phyloP scores from a whole-genome alignment of 2,113 vertebrate species.

The Myrmecobius fasciatus region DNA sequence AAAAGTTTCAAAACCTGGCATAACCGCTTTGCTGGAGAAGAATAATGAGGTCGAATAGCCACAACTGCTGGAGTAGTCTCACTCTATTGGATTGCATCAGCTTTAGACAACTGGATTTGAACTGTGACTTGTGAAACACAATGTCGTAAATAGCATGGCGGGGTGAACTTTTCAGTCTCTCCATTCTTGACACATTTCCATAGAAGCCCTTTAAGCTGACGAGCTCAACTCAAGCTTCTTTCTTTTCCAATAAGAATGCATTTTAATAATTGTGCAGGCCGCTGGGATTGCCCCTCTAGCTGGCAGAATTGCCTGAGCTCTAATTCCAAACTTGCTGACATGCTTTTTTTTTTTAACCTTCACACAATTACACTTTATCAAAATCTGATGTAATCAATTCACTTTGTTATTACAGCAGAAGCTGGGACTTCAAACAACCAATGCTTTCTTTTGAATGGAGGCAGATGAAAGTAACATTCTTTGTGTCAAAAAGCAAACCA shows the following conservation, averaged over 20 bases:
- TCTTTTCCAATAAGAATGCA: constrained; percentile 19
- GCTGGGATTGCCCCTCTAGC: neutral
- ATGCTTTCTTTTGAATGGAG: neutral
- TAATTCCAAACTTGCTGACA: neutral
- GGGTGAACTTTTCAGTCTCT: constrained; percentile 59
- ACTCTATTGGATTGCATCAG: constrained; percentile 82
- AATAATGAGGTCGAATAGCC: constrained; percentile 80
- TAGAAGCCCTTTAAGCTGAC: constrained; percentile 46
- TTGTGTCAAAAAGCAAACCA: neutral
- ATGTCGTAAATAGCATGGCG: constrained; percentile 27
- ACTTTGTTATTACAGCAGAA: neutral
- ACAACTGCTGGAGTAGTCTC: constrained; percentile 74
- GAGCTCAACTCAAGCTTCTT: constrained; percentile 58
- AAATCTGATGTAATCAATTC: neutral
- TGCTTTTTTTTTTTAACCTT: neutral
- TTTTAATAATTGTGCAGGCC: constrained; percentile 42
- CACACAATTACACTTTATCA: neutral
- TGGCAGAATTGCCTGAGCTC: neutral
- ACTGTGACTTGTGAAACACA: constrained; percentile 75
- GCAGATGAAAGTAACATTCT: neutral
- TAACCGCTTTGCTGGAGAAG: constrained; percentile 78
- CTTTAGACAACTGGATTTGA: constrained; percentile 81
- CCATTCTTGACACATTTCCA: constrained; percentile 45
- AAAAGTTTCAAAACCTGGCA: constrained; percentile 78
- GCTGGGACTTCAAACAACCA: neutral